These are phyloP conservation scores for Troides oblongomaculatus DNA, from an alignment of 2,888 invertebrate genomes.

Conservation along the genomic window DNA sequence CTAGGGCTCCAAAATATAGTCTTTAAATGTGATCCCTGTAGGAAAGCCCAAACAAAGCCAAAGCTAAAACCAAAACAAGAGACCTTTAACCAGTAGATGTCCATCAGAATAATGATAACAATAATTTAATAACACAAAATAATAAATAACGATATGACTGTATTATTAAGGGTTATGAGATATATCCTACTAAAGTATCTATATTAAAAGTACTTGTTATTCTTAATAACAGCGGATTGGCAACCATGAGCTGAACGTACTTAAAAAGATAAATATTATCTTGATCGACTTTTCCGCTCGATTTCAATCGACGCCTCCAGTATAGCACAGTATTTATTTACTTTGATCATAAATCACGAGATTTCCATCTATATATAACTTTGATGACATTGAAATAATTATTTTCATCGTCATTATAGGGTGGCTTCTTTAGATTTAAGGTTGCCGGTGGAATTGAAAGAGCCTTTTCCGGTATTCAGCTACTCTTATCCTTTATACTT, in stretches of 20 bases:
- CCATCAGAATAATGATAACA: too few relatives aligned
- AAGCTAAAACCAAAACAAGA: too few relatives aligned
- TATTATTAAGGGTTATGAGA: neutral
- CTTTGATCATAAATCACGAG: slow-evolving; percentile 2
- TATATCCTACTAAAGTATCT: neutral
- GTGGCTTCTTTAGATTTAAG: neutral
- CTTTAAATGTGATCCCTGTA: too few relatives aligned
- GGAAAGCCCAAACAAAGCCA: too few relatives aligned
- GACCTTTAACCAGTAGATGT: too few relatives aligned
- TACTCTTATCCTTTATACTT: too few relatives aligned
- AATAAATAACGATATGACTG: too few relatives aligned
- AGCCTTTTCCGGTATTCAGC: neutral
- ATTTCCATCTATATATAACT: neutral
- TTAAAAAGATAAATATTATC: slow-evolving; percentile 37
- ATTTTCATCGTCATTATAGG: neutral
- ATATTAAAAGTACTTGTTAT: neutral
- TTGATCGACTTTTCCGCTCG: slow-evolving; percentile 38
- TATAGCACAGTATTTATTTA: slow-evolving; percentile 19
- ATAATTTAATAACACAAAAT: too few relatives aligned
- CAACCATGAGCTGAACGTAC: slow-evolving; percentile 30
- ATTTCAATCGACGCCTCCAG: slow-evolving; percentile 28
- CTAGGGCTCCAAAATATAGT: too few relatives aligned
- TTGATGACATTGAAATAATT: neutral
- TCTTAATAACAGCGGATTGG: slow-evolving; percentile 19
- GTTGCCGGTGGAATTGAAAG: neutral